Base-by-base conservation (phyloP, 1,140 invertebrate genomes). In the Drosophila kepulauana region DNA sequence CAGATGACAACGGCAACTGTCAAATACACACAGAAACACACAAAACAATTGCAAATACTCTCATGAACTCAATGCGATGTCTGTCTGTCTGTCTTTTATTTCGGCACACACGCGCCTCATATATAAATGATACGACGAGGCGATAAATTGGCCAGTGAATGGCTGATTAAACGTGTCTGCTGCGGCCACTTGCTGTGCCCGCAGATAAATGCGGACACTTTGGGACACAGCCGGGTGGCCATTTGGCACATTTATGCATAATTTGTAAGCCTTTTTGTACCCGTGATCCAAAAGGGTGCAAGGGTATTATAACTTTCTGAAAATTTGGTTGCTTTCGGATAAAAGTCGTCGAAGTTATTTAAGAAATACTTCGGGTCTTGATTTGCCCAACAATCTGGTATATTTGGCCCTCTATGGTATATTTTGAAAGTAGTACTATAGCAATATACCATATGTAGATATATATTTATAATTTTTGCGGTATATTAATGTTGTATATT, bases 1-100 rank as follows among this genome's bases (percentile, higher is more conserved):
- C 97, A 97, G 46, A 98, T 95, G 28, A 98, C 97, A 25, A 99
- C 97, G 16, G 97, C 97, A 72, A 98, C 98, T 99, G 95, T 45
- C 77, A 75, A 48, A 65, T 35, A 64, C 13, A 59, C 43, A 86
- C 82, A 82, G 87, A 85, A 79, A 75, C 61, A 73, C 79, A 51
- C 63, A 75, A 71, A 71, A 67, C 71, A 75, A 45, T 63, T 75
- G 43, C 35, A 38, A 38, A 38, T 25, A 25, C 46, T 20, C 2
- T 48, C 15, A 43, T 25, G 20, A 25, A 25, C 20, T 25, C 20
- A 25, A 25, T 25, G 33, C 10, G 33, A 33, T 16, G 71, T 78
- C 41, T 57, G n/a, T 8, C 5, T 41, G 71, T 78, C 41, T 57
- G 58, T 74, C 72, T 81, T 5, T 54, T 38, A 35, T 56, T 38